Base-by-base conservation (phyloP, 2,797 vertebrate species). In the Ceryle rudis region DNA sequence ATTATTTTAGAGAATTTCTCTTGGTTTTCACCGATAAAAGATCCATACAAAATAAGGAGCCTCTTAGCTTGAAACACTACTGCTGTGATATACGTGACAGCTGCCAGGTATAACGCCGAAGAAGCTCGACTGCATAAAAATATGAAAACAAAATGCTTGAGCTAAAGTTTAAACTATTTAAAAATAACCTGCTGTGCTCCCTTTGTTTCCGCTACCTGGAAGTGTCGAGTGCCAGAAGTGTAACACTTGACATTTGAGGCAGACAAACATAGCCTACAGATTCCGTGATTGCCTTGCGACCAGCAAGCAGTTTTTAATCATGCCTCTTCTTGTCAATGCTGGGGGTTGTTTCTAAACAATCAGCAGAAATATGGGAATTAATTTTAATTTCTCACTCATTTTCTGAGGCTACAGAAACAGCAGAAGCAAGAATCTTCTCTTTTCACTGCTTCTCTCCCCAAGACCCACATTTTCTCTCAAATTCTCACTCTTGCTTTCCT, bases 181-280 rank as follows among this genome's bases (percentile, higher is more conserved):
- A 95, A 97, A 97, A 96, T 95, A 97, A 96, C 92, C 92, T 96
- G 80, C 97, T 97, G 94, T 94, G 66, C 86, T 85, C 57, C 81
- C 66, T 95, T 81, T 90, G 81, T 95, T 95, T 94, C 96, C 12
- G 29, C 94, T 95, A 79, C 67, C 81, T 97, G 85, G 42, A 96
- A 94, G 93, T 80, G 33, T n/a, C 75, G 75, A 90, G 82, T 78
- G 81, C 93, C 90, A 95, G 86, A 62, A 92, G 91, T 91, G 80
- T 61, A 95, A 89, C 83, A 74, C 90, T 88, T 95, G 94, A 94
- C 94, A 94, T 93, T 94, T 92, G 94, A 92, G 64, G 93, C 82
- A 95, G 77, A 67, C 82, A 95, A 91, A 83, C 75, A 87, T 47
- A 96, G 89, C 58, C 65, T 90, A 74, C 88, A 55, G 81, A 90